These are phyloP conservation scores for Saccostrea glomerata DNA, from an alignment of 1,140 invertebrate genomes.

Conservation along the genomic window DNA sequence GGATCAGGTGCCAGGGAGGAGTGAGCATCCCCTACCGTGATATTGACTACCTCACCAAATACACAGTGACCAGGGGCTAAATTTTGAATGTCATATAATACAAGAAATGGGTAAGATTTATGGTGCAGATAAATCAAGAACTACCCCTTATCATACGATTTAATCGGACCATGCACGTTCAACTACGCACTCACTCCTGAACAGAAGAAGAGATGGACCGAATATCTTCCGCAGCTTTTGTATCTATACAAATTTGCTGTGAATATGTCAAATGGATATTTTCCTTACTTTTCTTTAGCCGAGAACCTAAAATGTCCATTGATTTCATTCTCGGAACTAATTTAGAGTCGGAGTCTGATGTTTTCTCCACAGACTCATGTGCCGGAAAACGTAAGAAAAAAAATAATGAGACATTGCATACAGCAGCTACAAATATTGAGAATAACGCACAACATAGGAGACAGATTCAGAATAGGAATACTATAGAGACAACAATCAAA, in stretches of 20 bases:
- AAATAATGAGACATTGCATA: background rate
- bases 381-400: background rate
- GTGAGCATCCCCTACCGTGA: too few relatives aligned
- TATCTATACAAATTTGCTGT: background rate
- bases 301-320: background rate
- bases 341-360: too few relatives aligned
- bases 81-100: conserved; percentile 40
- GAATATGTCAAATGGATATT: background rate
- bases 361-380: background rate
- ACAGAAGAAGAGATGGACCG: conserved; percentile 6
- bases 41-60: conserved; percentile 36
- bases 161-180: conserved; percentile 22
- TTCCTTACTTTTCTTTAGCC: conserved; percentile 15
- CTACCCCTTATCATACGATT: conserved; percentile 54
- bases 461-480: too few relatives aligned
- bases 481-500: too few relatives aligned
- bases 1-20: too few relatives aligned
- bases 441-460: background rate
- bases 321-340: background rate
- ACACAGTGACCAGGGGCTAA: conserved; percentile 37
- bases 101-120: conserved; percentile 41
- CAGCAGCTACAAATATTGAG: background rate
- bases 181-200: conserved; percentile 32
- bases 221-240: too few relatives aligned
- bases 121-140: conserved; percentile 41